These are phyloP conservation scores for Aplysina aerophoba DNA, from an alignment of 37 sponge, comb jelly and placozoan species.

Conservation along the genomic window DNA sequence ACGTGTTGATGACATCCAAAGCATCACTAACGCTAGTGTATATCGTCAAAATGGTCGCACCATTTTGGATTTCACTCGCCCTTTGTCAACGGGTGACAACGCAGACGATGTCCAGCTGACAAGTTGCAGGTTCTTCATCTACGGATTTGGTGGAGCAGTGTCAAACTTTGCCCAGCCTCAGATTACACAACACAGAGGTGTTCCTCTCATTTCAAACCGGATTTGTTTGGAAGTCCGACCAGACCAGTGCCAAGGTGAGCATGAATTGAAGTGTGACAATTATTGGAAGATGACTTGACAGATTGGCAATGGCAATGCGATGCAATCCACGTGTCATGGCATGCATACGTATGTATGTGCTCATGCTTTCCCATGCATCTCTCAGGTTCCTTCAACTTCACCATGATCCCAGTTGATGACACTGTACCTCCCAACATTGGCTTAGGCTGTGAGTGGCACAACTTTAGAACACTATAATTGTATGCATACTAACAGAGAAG, in stretches of 20 bases:
- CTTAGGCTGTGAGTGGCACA: too few relatives aligned
- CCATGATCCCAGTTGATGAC: too few relatives aligned
- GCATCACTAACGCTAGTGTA: slow-evolving; percentile 14
- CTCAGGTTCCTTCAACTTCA: too few relatives aligned
- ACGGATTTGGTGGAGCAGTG: slow-evolving; percentile 47
- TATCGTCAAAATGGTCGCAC: slow-evolving; percentile 23
- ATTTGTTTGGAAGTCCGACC: slow-evolving; percentile 46
- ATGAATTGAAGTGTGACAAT: too few relatives aligned
- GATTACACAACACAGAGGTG: slow-evolving; percentile 36
- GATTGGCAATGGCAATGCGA: too few relatives aligned
- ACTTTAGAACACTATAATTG: too few relatives aligned
- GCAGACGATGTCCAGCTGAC: slow-evolving; percentile 40
- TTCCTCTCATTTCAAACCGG: slow-evolving; percentile 40
- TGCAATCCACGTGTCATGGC: too few relatives aligned
- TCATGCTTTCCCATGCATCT: too few relatives aligned
- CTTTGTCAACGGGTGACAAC: slow-evolving; percentile 25
- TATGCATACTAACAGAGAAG: too few relatives aligned
- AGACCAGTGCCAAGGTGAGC: slow-evolving; percentile 36
- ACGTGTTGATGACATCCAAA: slow-evolving; percentile 41
- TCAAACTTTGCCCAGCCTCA: not conserved
- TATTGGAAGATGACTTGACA: too few relatives aligned
- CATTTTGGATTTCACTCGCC: slow-evolving; percentile 50
- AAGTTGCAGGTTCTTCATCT: slow-evolving; percentile 45
- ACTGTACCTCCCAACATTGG: too few relatives aligned
- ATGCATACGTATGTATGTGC: too few relatives aligned